Evolutionary conservation across 2,797 vertebrate species (phyloP).

Genomic region (Melanotaenia maccullochi): DNA sequence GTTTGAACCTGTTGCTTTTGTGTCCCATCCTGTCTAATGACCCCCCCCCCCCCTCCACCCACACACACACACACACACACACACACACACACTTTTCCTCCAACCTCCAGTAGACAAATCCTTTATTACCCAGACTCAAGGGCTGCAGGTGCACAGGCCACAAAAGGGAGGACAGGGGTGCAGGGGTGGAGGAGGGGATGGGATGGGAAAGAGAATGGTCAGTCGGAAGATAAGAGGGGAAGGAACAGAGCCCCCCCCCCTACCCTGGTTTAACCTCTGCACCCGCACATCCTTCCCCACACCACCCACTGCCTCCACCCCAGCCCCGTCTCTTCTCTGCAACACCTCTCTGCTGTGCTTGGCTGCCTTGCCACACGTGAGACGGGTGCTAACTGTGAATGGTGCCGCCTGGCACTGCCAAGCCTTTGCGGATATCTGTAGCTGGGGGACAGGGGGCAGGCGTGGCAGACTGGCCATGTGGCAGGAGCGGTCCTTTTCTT

Average conservation of each 20-base stretch:
- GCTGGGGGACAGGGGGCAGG: slow-evolving; percentile 54
- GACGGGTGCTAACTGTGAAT: slow-evolving; percentile 55
- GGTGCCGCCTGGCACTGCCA: slow-evolving; percentile 70
- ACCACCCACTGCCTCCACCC: slow-evolving; percentile 37
- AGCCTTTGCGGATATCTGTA: slow-evolving; percentile 58
- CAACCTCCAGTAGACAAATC: slow-evolving; percentile 78
- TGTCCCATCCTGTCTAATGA: slow-evolving; percentile 66
- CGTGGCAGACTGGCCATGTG: slow-evolving; percentile 70
- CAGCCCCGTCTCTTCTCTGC: slow-evolving; percentile 22
- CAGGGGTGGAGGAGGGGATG: slow-evolving; percentile 42
- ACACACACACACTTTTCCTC: slow-evolving; percentile 47
- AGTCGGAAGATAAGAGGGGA: slow-evolving; percentile 75
- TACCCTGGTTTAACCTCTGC: slow-evolving; percentile 66
- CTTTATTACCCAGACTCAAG: slow-evolving; percentile 82
- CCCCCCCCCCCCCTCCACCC: neutral
- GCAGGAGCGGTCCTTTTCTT: slow-evolving; percentile 69
- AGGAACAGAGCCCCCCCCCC: slow-evolving; percentile 63
- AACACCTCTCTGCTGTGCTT: slow-evolving; percentile 55
- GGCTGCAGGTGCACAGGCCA: slow-evolving; percentile 80
- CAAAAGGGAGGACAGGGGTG: slow-evolving; percentile 61
- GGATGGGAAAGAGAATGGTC: slow-evolving; percentile 74
- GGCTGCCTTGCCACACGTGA: slow-evolving; percentile 72
- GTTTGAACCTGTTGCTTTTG: slow-evolving; percentile 78
- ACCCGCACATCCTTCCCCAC: slow-evolving; percentile 61
- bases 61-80: neutral